Conservation (phyloP, 2,113 vertebrate genomes). For the Myocastor coypus region DNA sequence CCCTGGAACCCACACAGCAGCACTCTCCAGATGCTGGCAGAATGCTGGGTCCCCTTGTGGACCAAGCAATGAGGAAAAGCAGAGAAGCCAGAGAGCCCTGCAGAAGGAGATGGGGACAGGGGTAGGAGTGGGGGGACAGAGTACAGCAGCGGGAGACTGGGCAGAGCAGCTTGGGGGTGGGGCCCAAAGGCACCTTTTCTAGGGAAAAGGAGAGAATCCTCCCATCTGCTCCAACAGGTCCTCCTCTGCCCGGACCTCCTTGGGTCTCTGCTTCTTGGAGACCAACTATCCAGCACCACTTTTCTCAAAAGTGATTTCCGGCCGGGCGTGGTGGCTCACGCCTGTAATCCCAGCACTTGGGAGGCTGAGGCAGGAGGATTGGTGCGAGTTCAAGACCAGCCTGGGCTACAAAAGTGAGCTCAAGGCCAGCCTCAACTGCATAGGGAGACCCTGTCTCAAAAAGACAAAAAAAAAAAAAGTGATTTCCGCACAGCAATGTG, state of each 20-base stretch:
- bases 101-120: background rate
- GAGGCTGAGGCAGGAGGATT: no score
- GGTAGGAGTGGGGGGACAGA: background rate
- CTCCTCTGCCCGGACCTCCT: background rate
- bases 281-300: background rate
- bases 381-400: no score
- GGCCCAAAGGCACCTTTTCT: background rate
- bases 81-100: background rate
- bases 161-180: background rate
- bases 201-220: background rate
- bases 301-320: background rate
- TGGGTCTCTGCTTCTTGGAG: background rate
- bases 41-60: background rate
- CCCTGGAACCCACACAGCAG: background rate
- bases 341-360: no score
- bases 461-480: no score
- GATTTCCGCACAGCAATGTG: background rate
- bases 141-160: background rate
- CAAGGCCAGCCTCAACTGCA: no score
- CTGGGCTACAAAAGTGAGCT: no score
- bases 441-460: no score
- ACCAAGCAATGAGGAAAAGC: background rate
- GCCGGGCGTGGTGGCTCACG: no score
- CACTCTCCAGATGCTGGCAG: background rate
- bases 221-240: background rate